Base-by-base conservation (phyloP, 2,797 vertebrate species). In the Microctenopoma stevenorrisi region DNA sequence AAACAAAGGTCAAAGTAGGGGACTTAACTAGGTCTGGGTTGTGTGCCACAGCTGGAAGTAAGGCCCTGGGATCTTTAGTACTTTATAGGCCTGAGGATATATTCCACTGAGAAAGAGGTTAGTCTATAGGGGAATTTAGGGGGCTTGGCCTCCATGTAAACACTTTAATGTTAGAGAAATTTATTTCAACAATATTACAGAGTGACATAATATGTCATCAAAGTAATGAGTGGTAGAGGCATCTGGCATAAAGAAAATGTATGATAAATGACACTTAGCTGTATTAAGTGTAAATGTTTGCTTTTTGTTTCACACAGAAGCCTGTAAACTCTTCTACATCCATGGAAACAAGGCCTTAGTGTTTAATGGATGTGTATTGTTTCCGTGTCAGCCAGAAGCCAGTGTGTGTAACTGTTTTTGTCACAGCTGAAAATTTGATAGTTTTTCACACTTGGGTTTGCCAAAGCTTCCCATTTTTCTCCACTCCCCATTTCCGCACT, bases 351-450 rank as follows among this genome's bases (percentile, higher is more conserved):
- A 84, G 85, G 86, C 79, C 71, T 73, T 78, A 89, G 83, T 90
- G 88, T 93, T 91, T 89, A 68, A 69, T 72, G 88, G 86, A 80
- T 87, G 84, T 79, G 88, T 74, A 86, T 94, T 93, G 91, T 94
- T 87, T 92, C 82, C 64, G 76, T 87, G 84, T 89, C 88, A 91
- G 88, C 87, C 89, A 88, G 90, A 89, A 87, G 79, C 90, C 84
- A 82, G 84, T 73, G 84, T 93, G 87, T 88, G 84, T 89, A 92
- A 90, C 91, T 84, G 88, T 90, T 92, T 92, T 85, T 94, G 92
- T 92, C 91, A 91, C 90, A 91, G 90, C 85, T 76, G 86, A 92
- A 88, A 93, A 93, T 94, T 91, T 94, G 89, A 93, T 92, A 86
- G 89, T 86, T 93, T 93, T 91, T 93, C 90, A 92, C 91, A 93